phyloP scores from a whole-genome alignment of 1,140 invertebrate species.

The Drosophila trapezifrons region DNA sequence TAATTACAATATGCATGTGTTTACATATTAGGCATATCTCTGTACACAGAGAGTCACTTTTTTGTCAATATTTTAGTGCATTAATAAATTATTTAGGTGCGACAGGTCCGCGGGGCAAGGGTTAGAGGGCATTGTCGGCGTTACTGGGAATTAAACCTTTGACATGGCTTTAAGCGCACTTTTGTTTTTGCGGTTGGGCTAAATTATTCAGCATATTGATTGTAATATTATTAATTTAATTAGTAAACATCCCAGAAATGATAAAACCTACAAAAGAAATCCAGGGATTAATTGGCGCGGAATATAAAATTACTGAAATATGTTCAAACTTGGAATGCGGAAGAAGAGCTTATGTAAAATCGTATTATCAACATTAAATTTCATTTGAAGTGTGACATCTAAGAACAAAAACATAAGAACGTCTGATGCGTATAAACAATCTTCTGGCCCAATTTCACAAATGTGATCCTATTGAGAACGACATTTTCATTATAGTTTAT shows the following conservation, averaged over 20 bases:
- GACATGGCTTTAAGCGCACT: conserved; percentile 51
- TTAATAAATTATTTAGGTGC: conserved; percentile 69
- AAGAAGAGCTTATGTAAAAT: too few relatives aligned
- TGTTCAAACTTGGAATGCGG: neutral
- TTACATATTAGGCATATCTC: conserved; percentile 5
- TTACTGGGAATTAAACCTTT: conserved; percentile 57
- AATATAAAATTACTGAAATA: conserved; percentile 19
- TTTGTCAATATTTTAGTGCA: conserved; percentile 55
- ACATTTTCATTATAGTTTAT: neutral
- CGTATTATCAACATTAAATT: neutral
- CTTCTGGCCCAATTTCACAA: neutral
- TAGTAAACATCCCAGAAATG: conserved; percentile 40
- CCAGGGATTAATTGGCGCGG: conserved; percentile 44
- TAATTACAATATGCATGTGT: conserved; percentile 60
- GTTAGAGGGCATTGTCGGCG: conserved; percentile 14
- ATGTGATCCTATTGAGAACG: too few relatives aligned
- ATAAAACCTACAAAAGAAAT: conserved; percentile 35
- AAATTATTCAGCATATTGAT: conserved; percentile 54
- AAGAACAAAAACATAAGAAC: too few relatives aligned
- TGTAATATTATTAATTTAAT: conserved; percentile 71
- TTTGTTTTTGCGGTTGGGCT: conserved; percentile 24
- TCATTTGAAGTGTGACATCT: neutral
- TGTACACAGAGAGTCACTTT: conserved; percentile 12
- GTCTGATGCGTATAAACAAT: neutral
- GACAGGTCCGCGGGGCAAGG: conserved; percentile 23